Percentiles rank a stretch among this genome's conserved stretches.
Conservation (phyloP, 2,113 vertebrate genomes). For the Grus americana region DNA sequence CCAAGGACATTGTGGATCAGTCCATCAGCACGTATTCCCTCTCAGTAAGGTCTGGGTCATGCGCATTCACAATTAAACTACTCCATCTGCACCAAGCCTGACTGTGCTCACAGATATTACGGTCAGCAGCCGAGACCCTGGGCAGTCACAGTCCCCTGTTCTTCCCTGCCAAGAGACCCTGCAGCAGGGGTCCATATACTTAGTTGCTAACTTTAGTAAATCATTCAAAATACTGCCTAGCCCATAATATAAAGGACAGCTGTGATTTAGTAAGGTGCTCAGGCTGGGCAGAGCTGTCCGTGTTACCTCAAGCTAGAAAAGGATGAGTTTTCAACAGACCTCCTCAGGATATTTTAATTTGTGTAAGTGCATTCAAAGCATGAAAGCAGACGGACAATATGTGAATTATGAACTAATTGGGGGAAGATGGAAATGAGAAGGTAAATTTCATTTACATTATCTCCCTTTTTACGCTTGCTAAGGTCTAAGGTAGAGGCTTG, state of each 20-base stretch:
- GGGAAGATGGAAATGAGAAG: constrained; percentile 68
- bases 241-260: not conserved
- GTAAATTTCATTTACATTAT: constrained; percentile 78
- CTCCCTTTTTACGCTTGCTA: constrained; percentile 70
- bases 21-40: not conserved
- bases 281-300: not conserved
- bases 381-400: constrained; percentile 70
- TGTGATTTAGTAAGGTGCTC: constrained; percentile 31
- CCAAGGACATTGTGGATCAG: not conserved
- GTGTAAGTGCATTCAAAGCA: constrained; percentile 60
- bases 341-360: constrained; percentile 62
- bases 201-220: not conserved
- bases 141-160: not conserved
- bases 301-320: constrained; percentile 46
- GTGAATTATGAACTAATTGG: constrained; percentile 73
- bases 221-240: not conserved
- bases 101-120: not conserved
- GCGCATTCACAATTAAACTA: not conserved
- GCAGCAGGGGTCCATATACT: not conserved
- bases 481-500: constrained; percentile 75
- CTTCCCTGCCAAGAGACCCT: not conserved
- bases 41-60: not conserved
- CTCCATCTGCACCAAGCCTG: not conserved
- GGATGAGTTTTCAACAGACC: constrained; percentile 57
- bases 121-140: not conserved